phyloP scores from a whole-genome alignment of 1,140 invertebrate genomes.

The Daktulosphaira vitifoliae region DNA sequence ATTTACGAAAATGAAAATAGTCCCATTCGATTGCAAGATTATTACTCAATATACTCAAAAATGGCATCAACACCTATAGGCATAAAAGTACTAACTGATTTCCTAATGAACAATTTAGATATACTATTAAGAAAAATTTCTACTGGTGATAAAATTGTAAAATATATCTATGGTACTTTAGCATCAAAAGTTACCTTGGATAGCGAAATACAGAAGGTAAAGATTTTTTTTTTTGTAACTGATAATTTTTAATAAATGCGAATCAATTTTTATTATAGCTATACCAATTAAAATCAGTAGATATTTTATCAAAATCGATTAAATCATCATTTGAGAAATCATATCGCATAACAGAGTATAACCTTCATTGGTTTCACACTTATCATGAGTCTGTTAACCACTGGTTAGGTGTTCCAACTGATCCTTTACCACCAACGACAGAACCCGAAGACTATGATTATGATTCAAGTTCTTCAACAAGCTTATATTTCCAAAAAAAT shows the following conservation, averaged over 20 bases:
- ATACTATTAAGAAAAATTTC: not conserved
- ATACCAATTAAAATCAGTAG: not conserved
- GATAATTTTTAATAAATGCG: too few relatives aligned
- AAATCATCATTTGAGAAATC: slow-evolving; percentile 6
- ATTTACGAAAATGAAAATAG: not conserved
- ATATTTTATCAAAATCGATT: not conserved
- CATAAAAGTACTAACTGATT: not conserved
- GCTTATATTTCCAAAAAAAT: too few relatives aligned
- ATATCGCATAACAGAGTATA: not conserved
- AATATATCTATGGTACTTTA: not conserved
- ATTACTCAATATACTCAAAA: not conserved
- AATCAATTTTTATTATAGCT: not conserved
- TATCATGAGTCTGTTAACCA: not conserved
- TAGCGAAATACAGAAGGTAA: slow-evolving; percentile 15
- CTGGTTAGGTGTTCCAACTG: not conserved
- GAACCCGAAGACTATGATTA: too few relatives aligned
- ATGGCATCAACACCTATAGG: slow-evolving; percentile 8
- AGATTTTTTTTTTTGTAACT: not conserved
- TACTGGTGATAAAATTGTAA: slow-evolving; percentile 3
- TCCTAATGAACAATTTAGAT: slow-evolving; percentile 3
- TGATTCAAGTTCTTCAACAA: too few relatives aligned
- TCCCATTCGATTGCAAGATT: slow-evolving; percentile 12
- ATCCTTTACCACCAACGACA: not conserved
- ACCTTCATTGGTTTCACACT: not conserved
- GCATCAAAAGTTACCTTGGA: slow-evolving; percentile 11